Evolutionary conservation across 2,113 vertebrate genomes (phyloP), one percentile per base, ranked within the genome.

Genomic region (Cisticola juncidis): DNA sequence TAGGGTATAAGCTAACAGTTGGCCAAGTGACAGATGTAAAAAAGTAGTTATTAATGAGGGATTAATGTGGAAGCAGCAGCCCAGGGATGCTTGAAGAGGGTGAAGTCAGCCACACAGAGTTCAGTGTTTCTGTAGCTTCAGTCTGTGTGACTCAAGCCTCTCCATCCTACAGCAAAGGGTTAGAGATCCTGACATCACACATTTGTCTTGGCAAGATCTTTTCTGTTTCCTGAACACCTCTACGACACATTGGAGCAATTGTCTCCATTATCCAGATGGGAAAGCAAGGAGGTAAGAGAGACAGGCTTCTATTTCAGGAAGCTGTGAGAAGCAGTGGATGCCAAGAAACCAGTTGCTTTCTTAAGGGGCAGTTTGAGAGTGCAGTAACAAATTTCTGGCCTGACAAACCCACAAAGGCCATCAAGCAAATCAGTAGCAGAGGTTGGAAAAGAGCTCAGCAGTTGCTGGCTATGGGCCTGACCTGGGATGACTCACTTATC

Each of bases 351-450:
- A 72, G 25, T 28, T 12, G 20, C n/a, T 68, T 78, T 68, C 58
- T 86, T 71, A 74, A 57, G 56, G 69, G 69, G 8, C 48, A 84
- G 44, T 86, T 81, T 79, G 48, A 29, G 38, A 40, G 48, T 19
- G 44, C 18, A 1, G 9, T 81, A 74, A 79, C 44, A 84, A 71
- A 92, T 81, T 92, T 91, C 77, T 89, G 70, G 57, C 77, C 69
- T 72, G 53, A 92, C 51, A 81, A 94, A 89, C 40, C 40, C 86
- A 60, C 48, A 19, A 45, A 78, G n/a, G 19, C 86, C 56, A 91
- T 51, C 62, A 88, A 89, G 48, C 36, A 94, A 95, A 87, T 89
- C 91, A 87, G 91, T 95, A 95, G 95, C 94, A 94, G 91, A 87
- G 53, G 88, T 91, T 80, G 89, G 57, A 84, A 56, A 65, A 83